Evolutionary conservation across 2,888 invertebrate genomes (phyloP).

Genomic region (Lapara coniferarum): DNA sequence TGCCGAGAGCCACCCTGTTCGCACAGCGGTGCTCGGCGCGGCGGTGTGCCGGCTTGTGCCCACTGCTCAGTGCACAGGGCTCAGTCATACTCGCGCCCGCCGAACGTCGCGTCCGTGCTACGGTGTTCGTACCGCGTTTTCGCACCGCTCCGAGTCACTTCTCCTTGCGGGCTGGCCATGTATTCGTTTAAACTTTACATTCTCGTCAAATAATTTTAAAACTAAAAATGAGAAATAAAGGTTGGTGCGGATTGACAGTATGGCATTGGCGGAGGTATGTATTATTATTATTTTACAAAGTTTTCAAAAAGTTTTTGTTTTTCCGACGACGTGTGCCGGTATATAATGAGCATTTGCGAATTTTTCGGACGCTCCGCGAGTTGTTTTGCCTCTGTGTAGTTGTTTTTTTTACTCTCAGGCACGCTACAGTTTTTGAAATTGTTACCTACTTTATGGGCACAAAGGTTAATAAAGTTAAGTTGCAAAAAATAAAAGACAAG

Average conservation of each 20-base stretch:
- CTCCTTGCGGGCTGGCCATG: conserved; percentile 54
- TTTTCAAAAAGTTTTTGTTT: not conserved
- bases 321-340: not conserved
- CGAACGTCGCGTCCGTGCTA: conserved; percentile 40
- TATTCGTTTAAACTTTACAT: conserved; percentile 65
- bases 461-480: not conserved
- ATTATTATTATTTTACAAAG: conserved; percentile 31
- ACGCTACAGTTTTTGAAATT: not conserved
- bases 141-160: conserved; percentile 31
- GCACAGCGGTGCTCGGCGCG: conserved; percentile 32
- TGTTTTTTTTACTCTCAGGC: not conserved
- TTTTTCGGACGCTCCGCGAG: conserved; percentile 10
- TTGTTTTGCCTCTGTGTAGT: conserved; percentile 16
- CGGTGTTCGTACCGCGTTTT: conserved; percentile 34
- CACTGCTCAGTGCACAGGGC: conserved; percentile 35
- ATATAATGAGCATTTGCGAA: conserved; percentile 23
- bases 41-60: conserved; percentile 34
- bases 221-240: conserved; percentile 54
- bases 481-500: not conserved
- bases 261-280: conserved; percentile 52
- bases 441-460: not conserved
- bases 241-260: conserved; percentile 36
- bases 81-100: conserved; percentile 51
- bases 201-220: conserved; percentile 48
- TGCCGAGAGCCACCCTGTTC: conserved; percentile 45